These are phyloP conservation scores for Malacoraja senta DNA, from an alignment of 2,797 vertebrate species.

Conservation along the genomic window DNA sequence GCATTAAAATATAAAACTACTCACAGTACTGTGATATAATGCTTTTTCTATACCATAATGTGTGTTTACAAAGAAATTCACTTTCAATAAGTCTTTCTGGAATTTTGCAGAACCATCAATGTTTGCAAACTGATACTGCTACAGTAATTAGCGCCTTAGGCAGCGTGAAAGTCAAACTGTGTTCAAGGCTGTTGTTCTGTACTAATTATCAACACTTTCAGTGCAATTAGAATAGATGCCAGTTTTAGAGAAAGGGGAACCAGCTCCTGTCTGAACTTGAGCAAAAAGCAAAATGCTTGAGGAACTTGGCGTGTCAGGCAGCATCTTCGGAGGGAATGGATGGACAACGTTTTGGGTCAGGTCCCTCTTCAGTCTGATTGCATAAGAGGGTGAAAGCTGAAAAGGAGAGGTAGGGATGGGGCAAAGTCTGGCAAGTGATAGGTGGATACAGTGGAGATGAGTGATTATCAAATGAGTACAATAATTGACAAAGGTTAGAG, in stretches of 20 bases:
- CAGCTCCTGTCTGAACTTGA: not conserved
- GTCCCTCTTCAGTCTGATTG: no score
- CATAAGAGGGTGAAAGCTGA: no score
- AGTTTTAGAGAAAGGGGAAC: not conserved
- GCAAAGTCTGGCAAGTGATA: no score
- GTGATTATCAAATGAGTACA: no score
- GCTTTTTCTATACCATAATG: not conserved
- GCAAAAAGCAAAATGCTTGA: no score
- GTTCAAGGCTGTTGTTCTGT: slow-evolving; percentile 24
- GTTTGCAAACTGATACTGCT: slow-evolving; percentile 24
- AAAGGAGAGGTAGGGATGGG: no score
- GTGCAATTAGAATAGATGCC: not conserved
- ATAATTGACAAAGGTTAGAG: no score
- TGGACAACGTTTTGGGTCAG: no score
- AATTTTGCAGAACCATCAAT: not conserved
- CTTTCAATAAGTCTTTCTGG: not conserved
- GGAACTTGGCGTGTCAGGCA: no score
- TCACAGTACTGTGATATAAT: not conserved
- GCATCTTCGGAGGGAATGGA: no score
- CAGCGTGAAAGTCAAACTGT: slow-evolving; percentile 7
- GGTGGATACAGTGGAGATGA: no score
- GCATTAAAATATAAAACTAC: not conserved
- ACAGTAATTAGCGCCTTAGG: not conserved
- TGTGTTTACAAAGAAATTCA: not conserved
- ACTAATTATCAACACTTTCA: slow-evolving; percentile 22